Evolutionary conservation across 1,140 invertebrate genomes (phyloP), one percentile per base, ranked within the genome.

Genomic region (Pantala flavescens): DNA sequence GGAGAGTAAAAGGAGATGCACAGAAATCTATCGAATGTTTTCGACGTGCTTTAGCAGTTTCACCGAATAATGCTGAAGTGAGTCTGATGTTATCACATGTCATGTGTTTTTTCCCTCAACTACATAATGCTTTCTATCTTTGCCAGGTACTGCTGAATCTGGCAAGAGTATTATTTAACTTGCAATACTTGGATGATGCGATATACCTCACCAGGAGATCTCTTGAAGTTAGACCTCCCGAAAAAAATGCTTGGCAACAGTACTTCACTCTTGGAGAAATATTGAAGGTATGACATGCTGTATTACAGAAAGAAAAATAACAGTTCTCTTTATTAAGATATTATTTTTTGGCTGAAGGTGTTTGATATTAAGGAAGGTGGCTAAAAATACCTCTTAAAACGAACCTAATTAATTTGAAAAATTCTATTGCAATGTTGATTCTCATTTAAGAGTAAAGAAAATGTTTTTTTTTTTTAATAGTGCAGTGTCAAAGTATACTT

Each of bases 181-280:
- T 94, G 76, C 91, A 94, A 79, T 95, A 94, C 82, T 83, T 95
- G 71, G 93, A 95, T 80, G 93, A 95, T 83, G 93, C 94, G 24
- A 93, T 94, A 73, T 93, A 92, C 80, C 85, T 96, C 74, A 93
- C 92, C 43, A 86, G 91, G 74, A 86, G 91, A 73, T 92, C 86
- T 7, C 81, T 89, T 74, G 82, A 92, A 78, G 87, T 92, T 63
- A 92, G 93, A 80, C 88, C 92, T 24, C 88, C 91, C 0, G 92
- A 93, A 81, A 89, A 91, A 77, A 93, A 90, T 81, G 90, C 93
- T 0, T 96, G 94, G 94, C 89, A 93, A 79, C 93, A 95, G 81
- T 94, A 95, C 83, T 93, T 94, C 79, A 95, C 92, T 12, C 85
- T 95, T 19, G 93, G 90, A 28, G 90, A 93, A 84, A 92, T 92